Base-by-base conservation (phyloP, 2,888 invertebrate species). In the Metopia argyrocephala region DNA sequence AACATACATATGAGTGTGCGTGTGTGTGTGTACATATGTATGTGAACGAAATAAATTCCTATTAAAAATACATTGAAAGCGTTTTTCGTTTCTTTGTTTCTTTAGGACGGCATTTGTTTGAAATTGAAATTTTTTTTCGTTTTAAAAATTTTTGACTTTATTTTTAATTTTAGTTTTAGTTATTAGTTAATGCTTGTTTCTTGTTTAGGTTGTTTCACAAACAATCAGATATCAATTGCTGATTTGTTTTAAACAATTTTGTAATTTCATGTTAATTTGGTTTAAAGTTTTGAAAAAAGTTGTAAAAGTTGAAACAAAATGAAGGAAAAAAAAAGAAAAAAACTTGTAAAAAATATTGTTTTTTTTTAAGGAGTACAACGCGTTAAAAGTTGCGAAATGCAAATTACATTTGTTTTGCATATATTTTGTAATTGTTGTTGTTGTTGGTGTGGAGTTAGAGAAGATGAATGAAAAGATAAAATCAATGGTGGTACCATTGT, bases 191-290 rank as follows among this genome's bases (percentile, higher is more conserved):
- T 64, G 57, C 64, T 65, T 59, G 31, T n/a, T 31, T 12, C 7
- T 31, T 31, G 31, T 38, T 75, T 45, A 38, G 21, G 9, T 57
- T 45, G 59, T 45, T 75, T 48, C 18, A 15, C n/a, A n/a, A n/a
- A n/a, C n/a, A n/a, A n/a, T n/a, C n/a, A n/a, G n/a, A n/a, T n/a
- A n/a, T n/a, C n/a, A n/a, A n/a, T n/a, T n/a, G n/a, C n/a, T n/a
- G n/a, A n/a, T 66, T 45, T 54, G 62, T 71, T 38, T 38, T 62
- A 68, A 78, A 78, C 66, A 46, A 68, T 78, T 64, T 78, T 61
- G 71, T 65, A 66, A 78, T 71, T 78, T 78, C 78, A 69, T 61
- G 59, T 74, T 78, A 81, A 81, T 69, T 81, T 81, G 78, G 78
- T 81, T 81, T 74, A 79, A 69, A 81, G 74, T 28, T 76, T 81